phyloP scores from a whole-genome alignment of 2,113 vertebrate species.

The Colaptes auratus region DNA sequence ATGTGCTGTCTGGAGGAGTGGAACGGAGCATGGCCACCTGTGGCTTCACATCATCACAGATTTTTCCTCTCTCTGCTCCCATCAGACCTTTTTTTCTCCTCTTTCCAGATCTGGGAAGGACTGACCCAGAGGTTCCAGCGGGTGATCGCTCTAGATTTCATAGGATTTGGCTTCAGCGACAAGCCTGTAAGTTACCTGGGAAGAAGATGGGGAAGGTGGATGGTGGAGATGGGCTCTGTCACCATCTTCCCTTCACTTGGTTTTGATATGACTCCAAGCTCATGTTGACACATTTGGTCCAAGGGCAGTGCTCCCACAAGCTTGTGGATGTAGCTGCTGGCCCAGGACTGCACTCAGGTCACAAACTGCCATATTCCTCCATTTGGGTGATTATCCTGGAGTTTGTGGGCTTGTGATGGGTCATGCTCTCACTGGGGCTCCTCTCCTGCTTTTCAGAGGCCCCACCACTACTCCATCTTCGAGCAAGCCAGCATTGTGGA shows the following conservation, averaged over 20 bases:
- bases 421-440: neutral
- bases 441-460: constrained; percentile 75
- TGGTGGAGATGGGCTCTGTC: neutral
- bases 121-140: constrained; percentile 89
- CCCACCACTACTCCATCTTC: constrained; percentile 92
- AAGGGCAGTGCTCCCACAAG: accelerated
- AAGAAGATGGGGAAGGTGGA: neutral
- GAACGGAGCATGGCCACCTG: accelerated
- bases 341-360: accelerated
- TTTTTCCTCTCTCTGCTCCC: neutral
- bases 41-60: accelerated
- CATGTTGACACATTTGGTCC: neutral
- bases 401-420: neutral
- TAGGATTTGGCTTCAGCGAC: constrained; percentile 97
- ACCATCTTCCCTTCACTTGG: neutral
- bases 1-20: neutral
- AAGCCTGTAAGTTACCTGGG: constrained; percentile 85
- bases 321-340: neutral
- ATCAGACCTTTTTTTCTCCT: neutral
- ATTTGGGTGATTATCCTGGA: neutral
- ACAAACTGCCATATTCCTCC: neutral
- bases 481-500: constrained; percentile 94
- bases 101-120: constrained; percentile 91
- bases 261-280: neutral
- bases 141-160: constrained; percentile 91